Conservation (phyloP, 53 echinoderm and acorn worm species). For the Apostichopus leukothele region DNA sequence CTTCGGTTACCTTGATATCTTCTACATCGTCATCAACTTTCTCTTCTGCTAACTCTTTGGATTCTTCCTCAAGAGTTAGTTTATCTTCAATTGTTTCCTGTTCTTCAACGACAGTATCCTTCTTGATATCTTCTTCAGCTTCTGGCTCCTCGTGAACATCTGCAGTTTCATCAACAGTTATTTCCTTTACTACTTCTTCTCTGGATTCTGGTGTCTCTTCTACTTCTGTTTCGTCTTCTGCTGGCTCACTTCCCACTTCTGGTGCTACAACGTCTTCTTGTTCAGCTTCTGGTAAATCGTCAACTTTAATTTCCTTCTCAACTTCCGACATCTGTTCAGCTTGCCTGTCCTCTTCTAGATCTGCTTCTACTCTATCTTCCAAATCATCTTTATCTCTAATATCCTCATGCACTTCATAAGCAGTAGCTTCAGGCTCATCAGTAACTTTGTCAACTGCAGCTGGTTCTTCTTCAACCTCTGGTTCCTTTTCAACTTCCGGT, state of each 20-base stretch:
- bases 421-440: not conserved
- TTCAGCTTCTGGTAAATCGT: too few species aligned
- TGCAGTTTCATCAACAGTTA: slow-evolving; percentile 50
- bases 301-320: not conserved
- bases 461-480: slow-evolving; percentile 20
- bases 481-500: slow-evolving; percentile 40
- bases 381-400: not conserved
- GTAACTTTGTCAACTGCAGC: slow-evolving; percentile 22
- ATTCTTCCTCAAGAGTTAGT: slow-evolving; percentile 22
- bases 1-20: not conserved
- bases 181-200: slow-evolving; percentile 23
- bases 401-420: not conserved
- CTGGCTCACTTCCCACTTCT: not conserved
- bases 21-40: slow-evolving; percentile 32
- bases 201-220: slow-evolving; percentile 10
- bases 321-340: not conserved
- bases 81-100: not conserved
- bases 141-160: not conserved
- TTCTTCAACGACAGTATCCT: not conserved
- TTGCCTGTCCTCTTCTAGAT: not conserved
- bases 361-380: not conserved
- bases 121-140: not conserved
- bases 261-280: slow-evolving; percentile 17
- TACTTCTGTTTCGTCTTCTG: slow-evolving; percentile 42
- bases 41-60: not conserved